Evolutionary conservation across 1,140 invertebrate species (phyloP).

Genomic region (Drosophila tropicalis): DNA sequence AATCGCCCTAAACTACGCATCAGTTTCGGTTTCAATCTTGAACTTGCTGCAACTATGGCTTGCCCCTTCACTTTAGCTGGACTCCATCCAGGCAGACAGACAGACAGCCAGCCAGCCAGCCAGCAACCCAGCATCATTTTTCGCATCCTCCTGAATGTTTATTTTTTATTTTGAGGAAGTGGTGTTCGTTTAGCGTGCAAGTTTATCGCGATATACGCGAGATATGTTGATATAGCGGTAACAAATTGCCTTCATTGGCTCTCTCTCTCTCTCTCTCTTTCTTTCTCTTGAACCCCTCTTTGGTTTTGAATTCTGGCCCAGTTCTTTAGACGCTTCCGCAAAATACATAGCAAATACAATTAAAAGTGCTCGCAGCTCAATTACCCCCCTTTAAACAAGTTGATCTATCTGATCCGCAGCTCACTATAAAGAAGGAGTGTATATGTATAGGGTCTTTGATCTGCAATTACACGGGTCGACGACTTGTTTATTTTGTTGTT

Average conservation of each 20-base stretch:
- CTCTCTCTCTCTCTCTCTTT: no score
- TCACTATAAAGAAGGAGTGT: no score
- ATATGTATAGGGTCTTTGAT: conserved; percentile 49
- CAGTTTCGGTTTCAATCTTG: conserved; percentile 82
- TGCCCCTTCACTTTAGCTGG: no score
- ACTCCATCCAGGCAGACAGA: no score
- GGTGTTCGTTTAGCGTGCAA: conserved; percentile 64
- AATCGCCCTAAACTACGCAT: conserved; percentile 82
- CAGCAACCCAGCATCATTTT: not conserved
- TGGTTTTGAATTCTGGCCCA: conserved; percentile 63
- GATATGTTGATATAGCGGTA: conserved; percentile 71
- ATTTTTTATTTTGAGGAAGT: conserved; percentile 77
- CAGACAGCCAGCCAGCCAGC: not conserved
- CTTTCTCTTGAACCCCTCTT: not conserved
- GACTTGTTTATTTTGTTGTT: conserved; percentile 44
- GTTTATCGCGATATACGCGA: conserved; percentile 72
- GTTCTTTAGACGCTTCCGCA: conserved; percentile 67
- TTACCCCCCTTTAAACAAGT: conserved; percentile 44
- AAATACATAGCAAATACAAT: conserved; percentile 62
- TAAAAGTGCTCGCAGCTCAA: conserved; percentile 74
- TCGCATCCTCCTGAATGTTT: conserved; percentile 56
- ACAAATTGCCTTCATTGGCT: conserved; percentile 64
- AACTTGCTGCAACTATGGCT: conserved; percentile 34
- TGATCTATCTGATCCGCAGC: conserved; percentile 30
- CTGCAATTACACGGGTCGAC: conserved; percentile 68